These are phyloP conservation scores for Erinaceus europaeus DNA, from an alignment of 2,113 vertebrate genomes.

Conservation along the genomic window DNA sequence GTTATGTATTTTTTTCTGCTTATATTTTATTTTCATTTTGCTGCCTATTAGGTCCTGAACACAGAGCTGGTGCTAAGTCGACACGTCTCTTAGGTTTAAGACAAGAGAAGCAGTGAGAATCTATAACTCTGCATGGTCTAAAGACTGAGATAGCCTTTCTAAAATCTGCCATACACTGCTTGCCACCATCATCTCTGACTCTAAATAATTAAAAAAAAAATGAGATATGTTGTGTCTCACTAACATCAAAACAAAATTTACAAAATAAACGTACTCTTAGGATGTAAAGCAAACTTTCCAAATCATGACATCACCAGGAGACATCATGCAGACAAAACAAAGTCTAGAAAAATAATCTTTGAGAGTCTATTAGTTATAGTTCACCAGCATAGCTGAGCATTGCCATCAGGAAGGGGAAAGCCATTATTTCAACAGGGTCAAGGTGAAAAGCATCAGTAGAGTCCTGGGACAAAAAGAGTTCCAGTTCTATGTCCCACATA, in stretches of 20 bases:
- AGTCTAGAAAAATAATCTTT: neutral
- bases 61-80: neutral
- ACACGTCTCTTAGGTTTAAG: neutral
- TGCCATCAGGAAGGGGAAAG: neutral
- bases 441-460: neutral
- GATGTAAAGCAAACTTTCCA: neutral
- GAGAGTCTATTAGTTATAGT: neutral
- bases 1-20: neutral
- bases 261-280: neutral
- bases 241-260: neutral
- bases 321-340: neutral
- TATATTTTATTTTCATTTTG: neutral
- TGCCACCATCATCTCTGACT: neutral
- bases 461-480: neutral
- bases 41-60: neutral
- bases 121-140: neutral
- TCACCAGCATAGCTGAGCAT: fast-evolving
- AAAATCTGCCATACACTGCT: neutral
- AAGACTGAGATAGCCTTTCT: neutral
- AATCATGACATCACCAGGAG: neutral
- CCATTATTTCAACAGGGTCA: fast-evolving
- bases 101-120: neutral
- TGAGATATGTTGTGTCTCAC: neutral
- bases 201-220: neutral
- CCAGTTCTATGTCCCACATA: neutral